These are phyloP conservation scores for Ficedula albicollis DNA, from an alignment of 2,797 vertebrate species.

Conservation along the genomic window DNA sequence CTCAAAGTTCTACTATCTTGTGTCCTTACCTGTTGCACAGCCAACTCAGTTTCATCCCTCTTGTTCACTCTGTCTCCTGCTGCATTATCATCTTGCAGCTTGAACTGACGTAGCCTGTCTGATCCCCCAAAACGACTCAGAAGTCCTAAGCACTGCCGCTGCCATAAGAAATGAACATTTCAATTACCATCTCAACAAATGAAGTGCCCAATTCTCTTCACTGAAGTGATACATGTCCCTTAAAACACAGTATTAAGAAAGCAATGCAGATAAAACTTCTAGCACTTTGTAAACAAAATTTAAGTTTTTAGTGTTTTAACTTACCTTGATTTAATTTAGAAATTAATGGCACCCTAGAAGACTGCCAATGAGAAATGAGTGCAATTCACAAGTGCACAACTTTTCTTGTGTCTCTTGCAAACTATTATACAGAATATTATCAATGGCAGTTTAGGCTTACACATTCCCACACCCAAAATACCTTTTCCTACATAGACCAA, in stretches of 20 bases:
- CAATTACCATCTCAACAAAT: background rate
- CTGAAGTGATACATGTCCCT: background rate
- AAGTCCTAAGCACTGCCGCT: slow-evolving; percentile 91
- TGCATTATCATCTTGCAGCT: slow-evolving; percentile 84
- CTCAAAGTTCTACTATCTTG: background rate
- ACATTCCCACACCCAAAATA: background rate
- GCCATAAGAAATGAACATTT: background rate
- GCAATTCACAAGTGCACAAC: background rate
- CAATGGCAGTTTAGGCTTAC: background rate
- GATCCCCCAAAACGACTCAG: slow-evolving; percentile 90
- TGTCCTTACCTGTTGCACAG: slow-evolving; percentile 91
- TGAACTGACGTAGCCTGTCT: slow-evolving; percentile 88
- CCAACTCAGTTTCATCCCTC: slow-evolving; percentile 90
- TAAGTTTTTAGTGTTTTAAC: background rate
- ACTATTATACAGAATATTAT: background rate
- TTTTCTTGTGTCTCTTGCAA: background rate
- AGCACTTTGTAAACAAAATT: background rate
- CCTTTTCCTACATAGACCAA: background rate
- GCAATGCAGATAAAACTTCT: background rate
- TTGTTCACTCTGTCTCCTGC: slow-evolving; percentile 85
- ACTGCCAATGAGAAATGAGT: background rate
- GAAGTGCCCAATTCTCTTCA: background rate
- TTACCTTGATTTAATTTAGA: background rate
- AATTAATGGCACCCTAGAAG: background rate
- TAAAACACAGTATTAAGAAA: background rate